A percentile compares a stretch with the other conserved stretches of the same genome.
These are phyloP conservation scores for Tragelaphus scriptus DNA, from an alignment of 2,113 vertebrate species.

Conservation along the genomic window DNA sequence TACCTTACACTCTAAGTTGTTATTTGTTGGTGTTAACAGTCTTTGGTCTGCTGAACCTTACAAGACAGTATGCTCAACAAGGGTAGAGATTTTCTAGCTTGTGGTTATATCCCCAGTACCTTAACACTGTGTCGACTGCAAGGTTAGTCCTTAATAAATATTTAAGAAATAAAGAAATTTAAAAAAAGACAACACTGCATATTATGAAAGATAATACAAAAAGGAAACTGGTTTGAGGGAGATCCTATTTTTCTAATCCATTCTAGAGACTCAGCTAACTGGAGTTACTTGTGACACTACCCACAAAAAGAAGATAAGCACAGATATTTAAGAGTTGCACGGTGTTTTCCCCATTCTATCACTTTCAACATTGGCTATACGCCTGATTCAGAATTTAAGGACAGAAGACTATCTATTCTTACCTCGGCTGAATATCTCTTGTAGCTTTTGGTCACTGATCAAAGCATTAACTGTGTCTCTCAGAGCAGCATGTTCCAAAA, in stretches of 20 bases:
- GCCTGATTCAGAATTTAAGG: conserved; percentile 45
- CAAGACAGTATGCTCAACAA: background rate
- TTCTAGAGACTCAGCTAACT: conserved; percentile 29
- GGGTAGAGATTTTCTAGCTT: background rate
- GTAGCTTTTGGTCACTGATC: conserved; percentile 93
- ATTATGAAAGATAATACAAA: background rate
- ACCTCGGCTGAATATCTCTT: conserved; percentile 98
- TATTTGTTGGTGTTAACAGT: background rate
- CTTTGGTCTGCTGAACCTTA: background rate
- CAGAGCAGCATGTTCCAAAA: conserved; percentile 89
- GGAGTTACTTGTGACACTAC: background rate
- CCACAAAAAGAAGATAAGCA: background rate
- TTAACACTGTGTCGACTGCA: background rate
- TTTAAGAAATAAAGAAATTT: background rate
- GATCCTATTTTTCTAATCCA: background rate
- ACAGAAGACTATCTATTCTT: conserved; percentile 61
- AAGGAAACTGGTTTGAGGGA: background rate
- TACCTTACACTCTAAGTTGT: background rate
- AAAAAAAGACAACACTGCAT: background rate
- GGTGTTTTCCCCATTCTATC: background rate
- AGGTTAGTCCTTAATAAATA: background rate
- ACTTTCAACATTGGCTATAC: background rate
- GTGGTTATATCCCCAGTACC: background rate
- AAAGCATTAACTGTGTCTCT: conserved; percentile 91
- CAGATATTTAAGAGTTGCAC: background rate